These are phyloP conservation scores for Oreochromis spilurus DNA, from an alignment of 2,113 vertebrate species.

Conservation along the genomic window DNA sequence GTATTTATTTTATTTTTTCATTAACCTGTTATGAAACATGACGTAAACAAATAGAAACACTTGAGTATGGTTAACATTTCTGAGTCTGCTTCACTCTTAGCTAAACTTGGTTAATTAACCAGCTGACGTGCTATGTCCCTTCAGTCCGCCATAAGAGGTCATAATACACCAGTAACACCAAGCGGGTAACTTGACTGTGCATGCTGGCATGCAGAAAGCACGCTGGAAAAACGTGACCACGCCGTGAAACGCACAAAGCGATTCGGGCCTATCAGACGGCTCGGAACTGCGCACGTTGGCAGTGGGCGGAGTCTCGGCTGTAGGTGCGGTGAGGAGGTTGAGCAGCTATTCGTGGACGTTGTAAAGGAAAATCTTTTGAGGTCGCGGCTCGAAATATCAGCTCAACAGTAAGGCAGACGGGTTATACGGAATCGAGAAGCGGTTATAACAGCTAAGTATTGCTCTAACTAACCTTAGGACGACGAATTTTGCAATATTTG, in stretches of 20 bases:
- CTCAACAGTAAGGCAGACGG: neutral
- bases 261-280: constrained; percentile 34
- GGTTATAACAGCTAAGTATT: neutral
- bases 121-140: neutral
- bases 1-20: neutral
- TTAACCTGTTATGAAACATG: neutral
- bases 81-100: neutral
- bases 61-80: neutral
- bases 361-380: neutral
- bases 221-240: constrained; percentile 74
- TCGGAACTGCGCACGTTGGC: neutral
- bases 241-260: neutral
- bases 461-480: neutral
- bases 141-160: neutral
- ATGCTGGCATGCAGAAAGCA: constrained; percentile 23
- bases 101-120: neutral
- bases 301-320: constrained; percentile 26
- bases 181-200: neutral
- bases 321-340: constrained; percentile 15
- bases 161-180: neutral
- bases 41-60: neutral
- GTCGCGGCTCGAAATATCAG: neutral
- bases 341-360: neutral
- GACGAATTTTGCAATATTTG: neutral
- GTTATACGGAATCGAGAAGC: neutral